phyloP scores from a whole-genome alignment of 2,888 invertebrate genomes.

The Dryadula phaetusa region DNA sequence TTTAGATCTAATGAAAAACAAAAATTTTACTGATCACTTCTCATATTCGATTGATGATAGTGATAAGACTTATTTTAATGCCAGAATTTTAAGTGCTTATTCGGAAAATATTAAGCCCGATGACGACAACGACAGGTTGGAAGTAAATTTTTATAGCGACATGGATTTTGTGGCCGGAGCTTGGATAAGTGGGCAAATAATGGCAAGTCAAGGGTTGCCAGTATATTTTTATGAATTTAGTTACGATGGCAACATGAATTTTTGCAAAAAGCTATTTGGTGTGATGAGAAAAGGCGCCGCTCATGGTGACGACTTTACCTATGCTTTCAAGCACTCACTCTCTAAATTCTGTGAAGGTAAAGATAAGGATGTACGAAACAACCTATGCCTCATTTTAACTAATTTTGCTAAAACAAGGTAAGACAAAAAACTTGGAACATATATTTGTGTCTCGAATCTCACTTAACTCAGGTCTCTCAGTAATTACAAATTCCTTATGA shows the following conservation, averaged over 20 bases:
- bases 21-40: constrained; percentile 53
- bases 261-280: constrained; percentile 49
- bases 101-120: constrained; percentile 35
- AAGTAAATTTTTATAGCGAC: constrained; percentile 60
- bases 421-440: constrained; percentile 36
- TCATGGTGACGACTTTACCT: constrained; percentile 55
- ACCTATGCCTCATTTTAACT: constrained; percentile 62
- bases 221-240: constrained; percentile 59
- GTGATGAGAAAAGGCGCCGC: constrained; percentile 53
- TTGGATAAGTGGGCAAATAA: constrained; percentile 51
- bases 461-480: too few relatives aligned
- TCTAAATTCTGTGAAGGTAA: constrained; percentile 43
- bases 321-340: constrained; percentile 44
- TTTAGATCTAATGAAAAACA: constrained; percentile 50
- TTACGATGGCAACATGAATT: constrained; percentile 58
- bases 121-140: constrained; percentile 50
- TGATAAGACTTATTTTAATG: constrained; percentile 47
- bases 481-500: too few relatives aligned
- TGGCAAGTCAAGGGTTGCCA: constrained; percentile 49
- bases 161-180: constrained; percentile 58
- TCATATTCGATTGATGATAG: constrained; percentile 48
- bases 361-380: constrained; percentile 46
- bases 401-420: constrained; percentile 64
- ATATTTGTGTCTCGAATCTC: too few relatives aligned
- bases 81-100: constrained; percentile 48